Evolutionary conservation across 2,888 invertebrate species (phyloP).

Genomic region (Nipponacmea schrenckii): DNA sequence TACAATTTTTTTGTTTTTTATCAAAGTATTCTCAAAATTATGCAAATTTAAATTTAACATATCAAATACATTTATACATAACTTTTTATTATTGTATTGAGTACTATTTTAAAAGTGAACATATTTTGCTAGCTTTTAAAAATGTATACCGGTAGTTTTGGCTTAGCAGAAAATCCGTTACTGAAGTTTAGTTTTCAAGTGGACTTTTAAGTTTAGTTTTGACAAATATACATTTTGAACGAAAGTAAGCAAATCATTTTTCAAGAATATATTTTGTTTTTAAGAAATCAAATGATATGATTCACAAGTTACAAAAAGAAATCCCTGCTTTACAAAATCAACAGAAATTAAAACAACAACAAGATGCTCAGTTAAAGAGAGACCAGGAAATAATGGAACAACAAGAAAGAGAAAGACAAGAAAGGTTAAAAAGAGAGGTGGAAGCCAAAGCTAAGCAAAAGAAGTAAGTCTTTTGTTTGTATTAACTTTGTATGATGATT

Average conservation of each 20-base stretch:
- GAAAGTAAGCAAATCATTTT: neutral
- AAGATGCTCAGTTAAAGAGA: slow-evolving; percentile 24
- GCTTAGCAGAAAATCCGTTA: no score
- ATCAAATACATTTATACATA: no score
- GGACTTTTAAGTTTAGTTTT: no score
- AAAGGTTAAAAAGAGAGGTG: slow-evolving; percentile 36
- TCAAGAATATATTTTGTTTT: slow-evolving; percentile 17
- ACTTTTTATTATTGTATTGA: no score
- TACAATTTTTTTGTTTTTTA: no score
- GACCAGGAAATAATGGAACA: slow-evolving; percentile 37
- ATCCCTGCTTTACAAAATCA: slow-evolving; percentile 20
- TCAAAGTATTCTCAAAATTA: no score
- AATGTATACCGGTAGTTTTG: no score
- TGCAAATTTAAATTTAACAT: no score
- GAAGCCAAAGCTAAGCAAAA: slow-evolving; percentile 34
- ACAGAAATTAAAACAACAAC: slow-evolving; percentile 39
- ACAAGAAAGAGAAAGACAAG: slow-evolving; percentile 41
- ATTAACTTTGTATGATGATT: neutral
- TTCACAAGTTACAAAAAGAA: slow-evolving; percentile 41
- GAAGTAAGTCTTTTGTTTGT: neutral
- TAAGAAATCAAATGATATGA: slow-evolving; percentile 38
- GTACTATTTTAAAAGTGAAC: no score
- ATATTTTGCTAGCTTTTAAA: no score
- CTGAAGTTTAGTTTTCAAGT: no score
- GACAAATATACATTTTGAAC: no score